Base-by-base conservation (phyloP, 2,888 invertebrate genomes). In the Tromatobia lineatoria region DNA sequence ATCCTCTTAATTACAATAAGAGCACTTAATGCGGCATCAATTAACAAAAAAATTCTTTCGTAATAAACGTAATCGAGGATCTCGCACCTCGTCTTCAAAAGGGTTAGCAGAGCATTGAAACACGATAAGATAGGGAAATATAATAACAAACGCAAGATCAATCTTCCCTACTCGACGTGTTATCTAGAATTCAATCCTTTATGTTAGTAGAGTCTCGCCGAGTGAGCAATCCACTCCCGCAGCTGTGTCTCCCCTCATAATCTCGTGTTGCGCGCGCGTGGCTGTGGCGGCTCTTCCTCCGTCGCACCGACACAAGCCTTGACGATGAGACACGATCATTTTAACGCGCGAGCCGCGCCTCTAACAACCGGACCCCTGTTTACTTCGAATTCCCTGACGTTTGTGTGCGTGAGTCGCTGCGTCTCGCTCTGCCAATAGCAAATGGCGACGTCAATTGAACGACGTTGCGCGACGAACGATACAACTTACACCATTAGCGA, bases 151-250 rank as follows among this genome's bases (percentile, higher is more conserved):
- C 38, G 57, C 64, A 45, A 83, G 57, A 64, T 64, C 64, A 64
- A 64, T 64, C 64, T 73, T 77, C 74, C 61, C 61, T 73, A 80
- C 79, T 78, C 83, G 84, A 81, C 83, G 80, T 80, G 59, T 57
- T 61, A 47, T 54, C 74, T 23, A 25, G 20, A 67, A 15, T 57
- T 66, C 15, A 50, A 64, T 64, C 64, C 64, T 64, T 64, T 54
- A 78, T 59, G 38, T 69, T 70, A 45, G 54, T 29, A 80, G 20
- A 38, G 34, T 34, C 52, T 34, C 23, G 45, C 47, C 15, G 67
- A 67, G 67, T 64, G 45, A 81, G 79, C 90, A 91, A 90, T 90
- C 89, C 87, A 87, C 86, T 88, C 80, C 80, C 86, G 87, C 87
- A 91, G 88, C 88, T 88, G 89, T 87, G 67, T 67, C 61, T 29